Percentiles rank a stretch among this genome's conserved stretches.
These are phyloP conservation scores for Caenorhabditis tropicalis DNA, from an alignment of 1,140 invertebrate genomes.

Conservation along the genomic window DNA sequence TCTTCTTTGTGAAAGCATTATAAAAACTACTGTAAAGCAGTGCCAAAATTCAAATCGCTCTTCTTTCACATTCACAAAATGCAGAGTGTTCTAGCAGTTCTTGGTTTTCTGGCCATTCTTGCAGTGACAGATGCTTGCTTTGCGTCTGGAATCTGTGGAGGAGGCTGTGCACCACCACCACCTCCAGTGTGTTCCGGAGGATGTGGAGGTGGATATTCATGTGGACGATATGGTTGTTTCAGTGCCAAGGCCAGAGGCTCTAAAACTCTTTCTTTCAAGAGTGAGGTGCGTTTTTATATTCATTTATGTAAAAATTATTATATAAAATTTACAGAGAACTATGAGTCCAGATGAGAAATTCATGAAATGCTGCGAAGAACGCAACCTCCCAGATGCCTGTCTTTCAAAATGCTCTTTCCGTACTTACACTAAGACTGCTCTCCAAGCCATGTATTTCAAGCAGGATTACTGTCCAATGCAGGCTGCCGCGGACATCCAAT, in stretches of 20 bases:
- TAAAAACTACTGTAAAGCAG: constrained; percentile 36
- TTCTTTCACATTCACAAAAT: neutral
- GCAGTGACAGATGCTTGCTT: constrained; percentile 49
- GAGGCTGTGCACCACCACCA: constrained; percentile 49
- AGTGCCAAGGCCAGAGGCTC: constrained; percentile 50
- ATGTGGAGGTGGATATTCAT: constrained; percentile 43
- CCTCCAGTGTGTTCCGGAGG: constrained; percentile 52
- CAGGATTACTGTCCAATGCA: constrained; percentile 62
- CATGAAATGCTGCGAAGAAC: constrained; percentile 62
- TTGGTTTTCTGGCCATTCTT: constrained; percentile 23
- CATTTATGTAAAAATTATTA: neutral
- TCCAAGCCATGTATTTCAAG: constrained; percentile 60
- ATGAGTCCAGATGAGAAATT: constrained; percentile 62
- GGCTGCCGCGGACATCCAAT: constrained; percentile 66
- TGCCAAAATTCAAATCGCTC: constrained; percentile 38
- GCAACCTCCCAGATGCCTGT: constrained; percentile 63
- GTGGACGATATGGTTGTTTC: constrained; percentile 54
- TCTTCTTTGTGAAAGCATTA: constrained; percentile 40
- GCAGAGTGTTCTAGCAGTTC: neutral
- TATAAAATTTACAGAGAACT: constrained; percentile 25
- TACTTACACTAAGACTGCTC: constrained; percentile 62
- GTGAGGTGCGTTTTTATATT: neutral
- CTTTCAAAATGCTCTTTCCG: constrained; percentile 60
- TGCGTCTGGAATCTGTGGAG: constrained; percentile 57
- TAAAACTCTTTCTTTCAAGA: constrained; percentile 49